Evolutionary conservation across 2,888 invertebrate species (phyloP).

Genomic region (Melieria crassipennis): DNA sequence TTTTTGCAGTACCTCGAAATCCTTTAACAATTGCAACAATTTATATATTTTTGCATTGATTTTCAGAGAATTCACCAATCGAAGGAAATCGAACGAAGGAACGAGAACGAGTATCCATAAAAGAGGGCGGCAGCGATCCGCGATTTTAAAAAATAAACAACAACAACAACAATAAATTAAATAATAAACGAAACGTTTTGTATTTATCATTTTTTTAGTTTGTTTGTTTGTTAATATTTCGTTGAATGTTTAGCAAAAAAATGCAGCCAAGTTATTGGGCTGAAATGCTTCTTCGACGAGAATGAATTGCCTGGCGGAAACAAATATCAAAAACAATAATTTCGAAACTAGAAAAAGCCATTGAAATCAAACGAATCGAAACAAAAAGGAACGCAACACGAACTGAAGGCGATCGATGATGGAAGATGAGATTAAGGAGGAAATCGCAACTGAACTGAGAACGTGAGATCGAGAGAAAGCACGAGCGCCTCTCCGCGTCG

Average conservation of each 20-base stretch:
- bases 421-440: no score
- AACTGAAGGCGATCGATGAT: no score
- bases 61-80: slow-evolving; percentile 55
- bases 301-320: background rate
- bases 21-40: slow-evolving; percentile 58
- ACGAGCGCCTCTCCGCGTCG: no score
- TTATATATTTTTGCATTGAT: slow-evolving; percentile 43
- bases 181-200: slow-evolving; percentile 18
- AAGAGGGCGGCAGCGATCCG: slow-evolving; percentile 63
- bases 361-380: background rate
- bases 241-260: slow-evolving; percentile 6
- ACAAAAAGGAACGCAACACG: background rate
- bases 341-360: background rate
- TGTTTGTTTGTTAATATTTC: background rate
- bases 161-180: slow-evolving; percentile 49
- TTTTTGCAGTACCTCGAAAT: slow-evolving; percentile 66
- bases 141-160: slow-evolving; percentile 59
- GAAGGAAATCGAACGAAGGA: slow-evolving; percentile 48
- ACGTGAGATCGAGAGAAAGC: no score
- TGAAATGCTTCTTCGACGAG: no score
- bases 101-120: slow-evolving; percentile 41
- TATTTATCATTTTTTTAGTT: slow-evolving; percentile 33
- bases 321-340: slow-evolving; percentile 1
- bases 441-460: no score
- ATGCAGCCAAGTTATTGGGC: background rate